Conservation (phyloP, 64 coral and sea anemone genomes). For the Actinia tenebrosa region DNA sequence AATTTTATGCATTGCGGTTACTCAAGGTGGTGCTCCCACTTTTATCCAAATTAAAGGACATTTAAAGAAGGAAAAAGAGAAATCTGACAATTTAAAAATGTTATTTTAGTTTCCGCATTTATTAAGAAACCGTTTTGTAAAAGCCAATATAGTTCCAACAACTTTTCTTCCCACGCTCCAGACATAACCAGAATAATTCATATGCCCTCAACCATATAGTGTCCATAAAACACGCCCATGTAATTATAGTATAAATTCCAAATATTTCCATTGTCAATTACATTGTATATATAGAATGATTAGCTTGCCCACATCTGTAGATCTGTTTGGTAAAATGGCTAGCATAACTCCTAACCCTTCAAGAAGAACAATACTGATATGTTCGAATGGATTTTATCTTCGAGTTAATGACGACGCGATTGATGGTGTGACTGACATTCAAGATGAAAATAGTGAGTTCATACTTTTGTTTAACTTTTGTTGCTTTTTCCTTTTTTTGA, state of each 20-base stretch:
- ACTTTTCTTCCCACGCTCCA: not conserved
- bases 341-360: not conserved
- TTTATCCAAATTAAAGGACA: not conserved
- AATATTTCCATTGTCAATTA: not conserved
- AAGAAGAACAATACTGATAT: not conserved
- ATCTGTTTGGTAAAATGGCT: not conserved
- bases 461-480: not conserved
- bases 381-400: constrained; percentile 23
- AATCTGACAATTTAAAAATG: not conserved
- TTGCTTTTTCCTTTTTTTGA: not conserved
- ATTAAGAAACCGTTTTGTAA: not conserved
- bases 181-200: not conserved
- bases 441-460: constrained; percentile 29
- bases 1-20: not conserved
- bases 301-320: not conserved
- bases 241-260: not conserved
- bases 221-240: not conserved
- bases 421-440: constrained; percentile 13
- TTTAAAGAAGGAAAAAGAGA: not conserved
- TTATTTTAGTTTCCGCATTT: too few relatives aligned
- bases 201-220: not conserved
- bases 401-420: constrained; percentile 16
- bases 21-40: not conserved
- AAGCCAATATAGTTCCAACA: not conserved
- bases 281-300: not conserved